phyloP scores from a whole-genome alignment of 2,888 invertebrate species.

The Ceriagrion tenellum region DNA sequence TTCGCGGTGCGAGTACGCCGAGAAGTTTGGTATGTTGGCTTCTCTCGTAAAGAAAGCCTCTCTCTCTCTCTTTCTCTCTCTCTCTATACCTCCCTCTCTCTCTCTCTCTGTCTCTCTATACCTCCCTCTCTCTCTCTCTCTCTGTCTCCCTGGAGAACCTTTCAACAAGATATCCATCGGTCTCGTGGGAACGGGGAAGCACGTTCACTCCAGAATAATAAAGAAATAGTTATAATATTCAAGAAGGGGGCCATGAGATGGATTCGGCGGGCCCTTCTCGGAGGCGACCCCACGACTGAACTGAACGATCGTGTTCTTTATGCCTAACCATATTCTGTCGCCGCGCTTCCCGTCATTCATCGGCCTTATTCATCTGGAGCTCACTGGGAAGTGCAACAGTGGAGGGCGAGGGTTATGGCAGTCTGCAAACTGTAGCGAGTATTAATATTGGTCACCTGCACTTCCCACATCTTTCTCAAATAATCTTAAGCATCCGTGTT shows the following conservation, averaged over 20 bases:
- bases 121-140: neutral
- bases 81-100: too few species aligned
- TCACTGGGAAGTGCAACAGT: neutral
- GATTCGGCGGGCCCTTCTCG: neutral
- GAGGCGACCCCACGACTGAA: neutral
- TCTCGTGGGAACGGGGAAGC: neutral
- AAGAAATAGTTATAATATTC: too few species aligned
- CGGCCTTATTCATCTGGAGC: neutral
- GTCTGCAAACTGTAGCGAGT: too few species aligned
- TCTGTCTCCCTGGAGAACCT: neutral
- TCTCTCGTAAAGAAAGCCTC: neutral
- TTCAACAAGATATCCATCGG: neutral
- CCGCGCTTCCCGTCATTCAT: neutral
- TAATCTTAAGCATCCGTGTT: neutral
- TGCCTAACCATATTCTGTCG: neutral
- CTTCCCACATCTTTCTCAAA: too few species aligned
- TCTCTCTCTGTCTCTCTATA: neutral
- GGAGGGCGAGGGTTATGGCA: neutral
- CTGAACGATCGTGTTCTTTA: slow-evolving; percentile 1
- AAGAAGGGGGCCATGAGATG: too few species aligned
- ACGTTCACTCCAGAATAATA: neutral
- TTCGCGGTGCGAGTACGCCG: neutral
- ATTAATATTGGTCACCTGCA: too few species aligned
- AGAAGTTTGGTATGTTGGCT: neutral
- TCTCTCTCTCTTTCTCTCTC: too few species aligned